phyloP scores from a whole-genome alignment of 2,797 vertebrate species.

The Danio jaintianensis region DNA sequence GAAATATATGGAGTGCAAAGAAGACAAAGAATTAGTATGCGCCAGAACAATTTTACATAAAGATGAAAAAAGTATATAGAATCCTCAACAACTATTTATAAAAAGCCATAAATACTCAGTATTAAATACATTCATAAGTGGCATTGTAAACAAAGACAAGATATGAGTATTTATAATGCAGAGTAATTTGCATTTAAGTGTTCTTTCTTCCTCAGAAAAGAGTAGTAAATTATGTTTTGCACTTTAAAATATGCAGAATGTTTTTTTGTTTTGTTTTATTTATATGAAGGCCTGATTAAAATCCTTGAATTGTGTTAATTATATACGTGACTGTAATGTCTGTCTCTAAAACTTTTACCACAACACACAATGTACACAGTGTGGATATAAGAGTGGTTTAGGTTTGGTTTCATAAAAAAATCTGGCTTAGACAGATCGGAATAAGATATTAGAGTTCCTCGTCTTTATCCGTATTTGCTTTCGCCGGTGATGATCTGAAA shows the following conservation, averaged over 20 bases:
- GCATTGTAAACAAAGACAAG: background rate
- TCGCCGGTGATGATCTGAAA: slow-evolving; percentile 58
- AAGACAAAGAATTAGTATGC: background rate
- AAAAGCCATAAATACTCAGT: slow-evolving; percentile 67
- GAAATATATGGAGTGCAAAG: background rate
- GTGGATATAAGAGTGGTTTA: slow-evolving; percentile 27
- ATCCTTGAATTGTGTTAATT: slow-evolving; percentile 12
- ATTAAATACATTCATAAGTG: slow-evolving; percentile 1
- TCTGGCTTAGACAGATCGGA: slow-evolving; percentile 54
- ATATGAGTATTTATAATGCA: background rate
- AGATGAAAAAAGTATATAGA: background rate
- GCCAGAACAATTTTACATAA: background rate
- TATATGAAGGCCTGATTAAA: slow-evolving; percentile 18
- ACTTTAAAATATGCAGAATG: background rate
- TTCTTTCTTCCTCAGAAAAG: background rate
- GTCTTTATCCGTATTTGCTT: slow-evolving; percentile 73
- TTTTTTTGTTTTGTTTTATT: too few relatives aligned
- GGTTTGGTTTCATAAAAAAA: slow-evolving; percentile 14
- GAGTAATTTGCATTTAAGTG: background rate
- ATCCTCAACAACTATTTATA: slow-evolving; percentile 10
- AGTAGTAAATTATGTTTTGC: background rate
- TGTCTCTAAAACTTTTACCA: background rate
- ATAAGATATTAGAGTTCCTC: slow-evolving; percentile 69
- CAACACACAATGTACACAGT: background rate
- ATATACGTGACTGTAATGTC: background rate